Evolutionary conservation across 2,797 vertebrate species (phyloP).

Genomic region (Lophotriccus pileatus): DNA sequence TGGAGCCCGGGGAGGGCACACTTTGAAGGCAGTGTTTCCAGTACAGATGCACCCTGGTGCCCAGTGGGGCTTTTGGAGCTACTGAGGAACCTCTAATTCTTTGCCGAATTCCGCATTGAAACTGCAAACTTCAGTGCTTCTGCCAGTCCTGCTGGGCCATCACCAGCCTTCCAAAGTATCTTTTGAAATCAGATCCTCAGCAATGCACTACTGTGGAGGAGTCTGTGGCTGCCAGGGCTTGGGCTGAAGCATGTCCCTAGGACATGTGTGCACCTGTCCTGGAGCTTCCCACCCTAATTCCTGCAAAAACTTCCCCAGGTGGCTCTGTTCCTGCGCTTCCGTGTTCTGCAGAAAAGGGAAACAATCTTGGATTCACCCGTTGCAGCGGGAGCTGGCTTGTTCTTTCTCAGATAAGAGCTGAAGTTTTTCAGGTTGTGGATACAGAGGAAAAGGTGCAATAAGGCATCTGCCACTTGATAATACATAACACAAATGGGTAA

Average conservation of each 20-base stretch:
- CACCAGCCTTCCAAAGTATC: not conserved
- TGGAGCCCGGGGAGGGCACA: not conserved
- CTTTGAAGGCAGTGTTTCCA: not conserved
- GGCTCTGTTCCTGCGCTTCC: not conserved
- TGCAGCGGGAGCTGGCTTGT: not conserved
- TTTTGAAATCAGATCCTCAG: not conserved
- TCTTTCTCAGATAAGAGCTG: not conserved
- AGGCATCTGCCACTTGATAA: not conserved
- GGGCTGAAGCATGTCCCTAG: not conserved
- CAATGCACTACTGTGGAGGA: accelerated
- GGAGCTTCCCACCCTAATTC: not conserved
- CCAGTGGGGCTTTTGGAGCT: not conserved
- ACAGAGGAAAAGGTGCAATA: not conserved
- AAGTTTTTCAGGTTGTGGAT: not conserved
- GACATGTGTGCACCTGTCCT: not conserved
- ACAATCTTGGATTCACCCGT: not conserved
- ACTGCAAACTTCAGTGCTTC: not conserved
- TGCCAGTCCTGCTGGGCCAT: not conserved
- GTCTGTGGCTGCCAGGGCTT: not conserved
- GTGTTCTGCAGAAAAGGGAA: not conserved
- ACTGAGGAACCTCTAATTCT: not conserved
- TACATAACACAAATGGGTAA: not conserved
- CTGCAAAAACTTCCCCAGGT: not conserved
- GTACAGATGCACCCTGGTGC: not conserved
- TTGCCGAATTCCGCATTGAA: not conserved